Conservation (phyloP, 1,140 invertebrate genomes). For the Probaryconus sp. region DNA sequence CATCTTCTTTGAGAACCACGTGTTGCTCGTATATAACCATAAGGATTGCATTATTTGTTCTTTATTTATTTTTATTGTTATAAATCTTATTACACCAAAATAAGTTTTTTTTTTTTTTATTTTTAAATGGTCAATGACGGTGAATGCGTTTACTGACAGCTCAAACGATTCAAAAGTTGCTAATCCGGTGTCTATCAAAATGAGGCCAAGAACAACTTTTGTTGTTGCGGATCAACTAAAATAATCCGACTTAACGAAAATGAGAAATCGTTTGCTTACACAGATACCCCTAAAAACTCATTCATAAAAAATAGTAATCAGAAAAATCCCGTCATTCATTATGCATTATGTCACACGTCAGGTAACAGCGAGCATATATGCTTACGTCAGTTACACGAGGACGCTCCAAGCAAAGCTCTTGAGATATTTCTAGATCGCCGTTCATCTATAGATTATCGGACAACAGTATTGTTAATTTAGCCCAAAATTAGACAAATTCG, state of each 20-base stretch:
- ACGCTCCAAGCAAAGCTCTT: constrained; percentile 55
- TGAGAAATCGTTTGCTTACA: not conserved
- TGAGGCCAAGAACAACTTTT: constrained; percentile 42
- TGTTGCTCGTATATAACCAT: no score
- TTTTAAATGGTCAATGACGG: no score
- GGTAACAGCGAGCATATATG: constrained; percentile 22
- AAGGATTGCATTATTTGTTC: no score
- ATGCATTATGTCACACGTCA: constrained; percentile 42
- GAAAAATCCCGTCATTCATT: constrained; percentile 3
- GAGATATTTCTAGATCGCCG: constrained; percentile 71
- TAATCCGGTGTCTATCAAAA: constrained; percentile 13
- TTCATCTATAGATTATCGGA: constrained; percentile 52
- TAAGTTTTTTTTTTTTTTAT: no score
- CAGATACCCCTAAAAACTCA: not conserved
- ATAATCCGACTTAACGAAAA: not conserved
- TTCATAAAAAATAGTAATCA: constrained; percentile 14
- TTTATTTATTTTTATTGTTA: no score
- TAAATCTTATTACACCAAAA: no score
- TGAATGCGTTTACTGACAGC: no score
- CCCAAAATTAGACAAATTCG: constrained; percentile 37
- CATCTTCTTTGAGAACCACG: no score
- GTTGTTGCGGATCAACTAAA: constrained; percentile 2
- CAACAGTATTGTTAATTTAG: constrained; percentile 48
- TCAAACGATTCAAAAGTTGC: constrained; percentile 1
- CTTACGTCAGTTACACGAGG: constrained; percentile 64